Evolutionary conservation across 2,113 vertebrate genomes (phyloP).

Genomic region (Cyphomyrus discorhynchus): DNA sequence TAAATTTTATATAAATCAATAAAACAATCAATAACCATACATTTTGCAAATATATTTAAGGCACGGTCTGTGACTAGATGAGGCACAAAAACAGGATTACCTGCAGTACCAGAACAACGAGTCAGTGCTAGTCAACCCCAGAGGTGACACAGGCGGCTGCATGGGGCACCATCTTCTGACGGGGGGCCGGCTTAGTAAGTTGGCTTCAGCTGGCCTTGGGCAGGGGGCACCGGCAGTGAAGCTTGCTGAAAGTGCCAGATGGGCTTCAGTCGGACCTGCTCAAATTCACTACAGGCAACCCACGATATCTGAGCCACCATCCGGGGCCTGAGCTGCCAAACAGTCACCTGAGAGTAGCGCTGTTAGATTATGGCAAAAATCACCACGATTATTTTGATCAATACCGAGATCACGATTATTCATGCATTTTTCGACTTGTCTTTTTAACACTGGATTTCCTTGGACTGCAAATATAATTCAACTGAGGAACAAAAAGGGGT

Average conservation of each 20-base stretch:
- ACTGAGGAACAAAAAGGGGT: not conserved
- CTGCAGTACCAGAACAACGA: not conserved
- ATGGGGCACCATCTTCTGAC: not conserved
- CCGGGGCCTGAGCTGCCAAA: not conserved
- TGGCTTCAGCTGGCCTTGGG: too few relatives aligned
- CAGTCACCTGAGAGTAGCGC: not conserved
- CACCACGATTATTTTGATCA: too few relatives aligned
- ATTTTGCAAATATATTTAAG: not conserved
- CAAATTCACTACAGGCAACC: not conserved
- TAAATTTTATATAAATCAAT: not conserved
- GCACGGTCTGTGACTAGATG: not conserved
- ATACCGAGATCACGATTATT: not conserved
- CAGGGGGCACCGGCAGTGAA: too few relatives aligned
- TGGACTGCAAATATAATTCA: not conserved
- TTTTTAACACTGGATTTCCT: not conserved
- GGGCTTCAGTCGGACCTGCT: not conserved
- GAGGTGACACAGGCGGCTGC: not conserved
- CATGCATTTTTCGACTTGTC: not conserved
- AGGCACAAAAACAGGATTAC: not conserved
- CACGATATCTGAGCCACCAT: not conserved
- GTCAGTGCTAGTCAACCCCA: not conserved
- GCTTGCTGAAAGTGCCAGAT: not conserved
- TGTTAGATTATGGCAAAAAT: too few relatives aligned
- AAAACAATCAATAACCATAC: not conserved
- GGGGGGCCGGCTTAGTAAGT: too few relatives aligned